A percentile compares a stretch with the other conserved stretches of the same genome.
phyloP scores from a whole-genome alignment of 2,113 vertebrate genomes.

The Mormyrus lacerda region DNA sequence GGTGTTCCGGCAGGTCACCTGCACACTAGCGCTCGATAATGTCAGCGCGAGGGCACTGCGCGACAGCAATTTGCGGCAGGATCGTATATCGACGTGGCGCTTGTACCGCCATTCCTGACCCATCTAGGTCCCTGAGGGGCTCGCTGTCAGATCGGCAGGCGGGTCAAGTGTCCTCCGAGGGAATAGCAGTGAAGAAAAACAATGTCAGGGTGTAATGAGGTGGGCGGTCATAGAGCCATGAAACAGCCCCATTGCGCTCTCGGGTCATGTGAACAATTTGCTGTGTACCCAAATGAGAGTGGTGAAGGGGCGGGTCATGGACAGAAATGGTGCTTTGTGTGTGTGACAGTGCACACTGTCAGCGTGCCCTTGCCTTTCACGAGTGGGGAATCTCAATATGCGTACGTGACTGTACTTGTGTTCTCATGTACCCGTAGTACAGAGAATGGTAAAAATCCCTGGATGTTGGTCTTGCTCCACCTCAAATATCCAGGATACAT shows the following conservation, averaged over 20 bases:
- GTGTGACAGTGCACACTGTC: neutral
- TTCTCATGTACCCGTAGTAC: too few species aligned
- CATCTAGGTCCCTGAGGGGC: neutral
- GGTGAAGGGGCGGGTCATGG: neutral
- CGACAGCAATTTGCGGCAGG: neutral
- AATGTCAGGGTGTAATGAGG: neutral
- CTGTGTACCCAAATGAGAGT: constrained; percentile 16
- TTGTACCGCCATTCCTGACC: neutral
- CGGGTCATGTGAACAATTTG: constrained; percentile 23
- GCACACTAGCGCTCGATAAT: neutral
- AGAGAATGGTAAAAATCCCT: too few species aligned
- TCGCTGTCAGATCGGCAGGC: neutral
- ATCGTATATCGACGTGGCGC: neutral
- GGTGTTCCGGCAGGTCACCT: neutral
- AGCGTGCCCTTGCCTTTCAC: neutral
- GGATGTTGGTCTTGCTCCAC: too few species aligned
- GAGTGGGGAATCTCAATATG: too few species aligned
- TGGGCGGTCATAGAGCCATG: neutral
- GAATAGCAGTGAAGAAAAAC: neutral
- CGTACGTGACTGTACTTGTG: too few species aligned
- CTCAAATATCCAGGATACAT: too few species aligned
- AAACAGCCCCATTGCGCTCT: neutral
- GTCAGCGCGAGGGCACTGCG: neutral
- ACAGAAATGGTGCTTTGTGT: neutral
- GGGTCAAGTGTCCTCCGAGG: neutral